Conservation (phyloP, 2,797 vertebrate genomes). For the Gymnopithys bicolor region DNA sequence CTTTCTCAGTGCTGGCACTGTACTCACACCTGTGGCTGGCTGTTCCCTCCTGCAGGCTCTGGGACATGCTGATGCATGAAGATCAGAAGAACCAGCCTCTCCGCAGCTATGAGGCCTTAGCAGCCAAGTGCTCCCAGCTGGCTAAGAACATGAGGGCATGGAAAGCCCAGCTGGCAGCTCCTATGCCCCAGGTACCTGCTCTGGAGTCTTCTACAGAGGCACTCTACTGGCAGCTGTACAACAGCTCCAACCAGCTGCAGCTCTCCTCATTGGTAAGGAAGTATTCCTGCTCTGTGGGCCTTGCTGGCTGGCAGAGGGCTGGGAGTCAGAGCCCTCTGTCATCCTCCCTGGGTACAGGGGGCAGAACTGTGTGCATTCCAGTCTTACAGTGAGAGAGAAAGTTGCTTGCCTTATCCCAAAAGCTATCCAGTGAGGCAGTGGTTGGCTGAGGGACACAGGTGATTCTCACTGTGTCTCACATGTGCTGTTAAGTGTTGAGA, state of each 20-base stretch:
- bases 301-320: neutral
- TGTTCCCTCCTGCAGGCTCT: conserved; percentile 19
- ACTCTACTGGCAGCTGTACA: neutral
- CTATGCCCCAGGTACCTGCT: neutral
- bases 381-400: neutral
- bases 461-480: neutral
- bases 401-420: neutral
- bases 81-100: neutral
- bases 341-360: neutral
- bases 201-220: conserved; percentile 16
- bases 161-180: conserved; percentile 14
- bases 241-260: conserved; percentile 40
- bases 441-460: neutral
- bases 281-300: neutral
- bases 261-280: conserved; percentile 16
- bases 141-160: neutral
- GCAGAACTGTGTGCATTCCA: neutral
- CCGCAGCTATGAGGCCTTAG: neutral
- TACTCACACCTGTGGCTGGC: neutral
- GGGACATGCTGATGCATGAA: conserved; percentile 11
- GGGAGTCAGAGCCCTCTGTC: neutral
- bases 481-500: neutral
- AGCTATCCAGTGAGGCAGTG: neutral
- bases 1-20: neutral
- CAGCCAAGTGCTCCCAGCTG: neutral